Evolutionary conservation across 2,113 vertebrate species (phyloP).

Genomic region (Passer montanus): DNA sequence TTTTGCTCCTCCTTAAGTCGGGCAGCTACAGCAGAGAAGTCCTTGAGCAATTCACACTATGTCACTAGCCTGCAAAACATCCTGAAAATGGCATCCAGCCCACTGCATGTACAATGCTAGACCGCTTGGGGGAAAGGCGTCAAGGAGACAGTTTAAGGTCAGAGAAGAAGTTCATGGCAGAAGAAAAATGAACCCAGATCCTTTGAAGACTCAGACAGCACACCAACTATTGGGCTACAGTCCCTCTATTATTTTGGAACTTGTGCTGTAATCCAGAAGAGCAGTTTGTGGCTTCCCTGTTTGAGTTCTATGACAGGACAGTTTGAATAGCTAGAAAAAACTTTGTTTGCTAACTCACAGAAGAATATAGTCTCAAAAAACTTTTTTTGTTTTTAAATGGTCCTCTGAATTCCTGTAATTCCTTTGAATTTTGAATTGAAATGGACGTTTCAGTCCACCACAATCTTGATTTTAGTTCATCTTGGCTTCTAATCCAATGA

Average conservation of each 20-base stretch:
- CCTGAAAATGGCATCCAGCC: background rate
- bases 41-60: background rate
- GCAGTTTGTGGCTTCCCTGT: background rate
- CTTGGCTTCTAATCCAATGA: background rate
- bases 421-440: background rate
- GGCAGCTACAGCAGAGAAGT: background rate
- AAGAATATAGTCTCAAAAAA: background rate
- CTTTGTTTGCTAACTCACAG: background rate
- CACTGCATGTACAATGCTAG: rapidly evolving
- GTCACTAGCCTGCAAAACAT: background rate
- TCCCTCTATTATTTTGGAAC: background rate
- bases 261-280: background rate
- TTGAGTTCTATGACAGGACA: background rate
- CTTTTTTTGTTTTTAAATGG: background rate
- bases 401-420: background rate
- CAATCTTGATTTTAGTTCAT: background rate
- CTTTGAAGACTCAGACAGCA: background rate
- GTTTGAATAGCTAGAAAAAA: background rate
- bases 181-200: background rate
- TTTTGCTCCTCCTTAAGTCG: background rate
- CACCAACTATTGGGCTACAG: background rate
- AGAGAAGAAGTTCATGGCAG: background rate
- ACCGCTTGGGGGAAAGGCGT: background rate
- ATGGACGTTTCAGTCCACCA: background rate
- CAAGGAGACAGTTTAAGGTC: background rate